Conservation (phyloP, 2,113 vertebrate species). For the Lagopus muta region DNA sequence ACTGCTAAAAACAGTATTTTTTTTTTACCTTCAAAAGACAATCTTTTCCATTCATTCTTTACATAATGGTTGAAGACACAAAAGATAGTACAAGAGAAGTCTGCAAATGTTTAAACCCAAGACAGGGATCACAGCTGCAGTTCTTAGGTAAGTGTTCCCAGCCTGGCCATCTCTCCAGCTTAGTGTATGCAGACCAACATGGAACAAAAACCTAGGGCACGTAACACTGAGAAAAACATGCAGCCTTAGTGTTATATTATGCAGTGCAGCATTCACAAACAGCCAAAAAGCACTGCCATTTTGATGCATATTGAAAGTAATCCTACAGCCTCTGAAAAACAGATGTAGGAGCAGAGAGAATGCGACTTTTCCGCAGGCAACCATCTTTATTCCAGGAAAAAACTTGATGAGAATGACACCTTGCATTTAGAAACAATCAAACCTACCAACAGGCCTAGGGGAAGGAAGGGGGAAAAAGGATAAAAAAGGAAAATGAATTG, state of each 20-base stretch:
- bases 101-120: not conserved
- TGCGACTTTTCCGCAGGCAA: not conserved
- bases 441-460: not conserved
- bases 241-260: not conserved
- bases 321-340: not conserved
- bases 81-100: rapidly evolving
- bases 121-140: not conserved
- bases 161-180: not conserved
- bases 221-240: rapidly evolving
- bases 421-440: not conserved
- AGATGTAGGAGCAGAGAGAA: not conserved
- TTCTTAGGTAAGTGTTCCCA: not conserved
- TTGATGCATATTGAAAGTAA: not conserved
- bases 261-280: not conserved
- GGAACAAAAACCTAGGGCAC: rapidly evolving
- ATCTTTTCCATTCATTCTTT: not conserved
- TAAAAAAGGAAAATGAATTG: not conserved
- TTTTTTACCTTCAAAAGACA: not conserved
- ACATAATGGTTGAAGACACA: not conserved
- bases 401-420: not conserved
- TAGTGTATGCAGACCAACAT: rapidly evolving
- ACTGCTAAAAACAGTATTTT: not conserved
- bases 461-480: no score
- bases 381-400: not conserved
- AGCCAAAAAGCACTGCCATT: not conserved